These are phyloP conservation scores for Cassiopea xamachana DNA, from an alignment of 30 jellyfish, hydroid and myxozoan species.

Conservation along the genomic window DNA sequence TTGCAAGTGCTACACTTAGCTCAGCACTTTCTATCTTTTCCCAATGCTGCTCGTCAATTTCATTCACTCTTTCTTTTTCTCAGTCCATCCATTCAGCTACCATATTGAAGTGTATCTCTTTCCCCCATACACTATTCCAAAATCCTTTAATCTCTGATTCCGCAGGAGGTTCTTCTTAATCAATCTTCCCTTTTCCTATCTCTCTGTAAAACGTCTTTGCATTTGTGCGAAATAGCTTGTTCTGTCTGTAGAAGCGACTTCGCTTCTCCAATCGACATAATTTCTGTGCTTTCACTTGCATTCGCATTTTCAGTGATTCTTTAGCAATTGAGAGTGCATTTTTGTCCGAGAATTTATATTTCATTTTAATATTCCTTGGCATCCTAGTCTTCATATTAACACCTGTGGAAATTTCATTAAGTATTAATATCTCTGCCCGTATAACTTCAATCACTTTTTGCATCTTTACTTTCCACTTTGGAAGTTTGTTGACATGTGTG, in stretches of 20 bases:
- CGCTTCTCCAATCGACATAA: conserved; percentile 25
- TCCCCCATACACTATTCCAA: conserved; percentile 36
- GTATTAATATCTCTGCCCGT: conserved; percentile 16
- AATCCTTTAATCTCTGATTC: conserved; percentile 16
- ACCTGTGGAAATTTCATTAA: neutral
- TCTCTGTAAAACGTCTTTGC: conserved; percentile 47
- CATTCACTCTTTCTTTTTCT: neutral
- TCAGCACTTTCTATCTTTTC: neutral
- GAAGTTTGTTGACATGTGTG: neutral
- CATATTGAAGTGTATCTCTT: conserved; percentile 7
- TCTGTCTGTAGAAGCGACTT: conserved; percentile 22
- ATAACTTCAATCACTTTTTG: conserved; percentile 16
- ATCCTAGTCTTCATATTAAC: neutral
- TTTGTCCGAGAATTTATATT: neutral
- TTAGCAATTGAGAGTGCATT: neutral
- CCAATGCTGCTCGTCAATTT: conserved; percentile 13
- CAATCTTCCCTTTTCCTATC: conserved; percentile 25
- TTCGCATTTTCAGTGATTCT: conserved; percentile 25
- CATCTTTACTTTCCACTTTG: conserved; percentile 24
- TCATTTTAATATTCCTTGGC: neutral
- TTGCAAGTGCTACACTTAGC: neutral
- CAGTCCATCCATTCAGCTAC: conserved; percentile 21
- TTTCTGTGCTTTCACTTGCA: conserved; percentile 24
- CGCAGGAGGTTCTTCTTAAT: conserved; percentile 8
- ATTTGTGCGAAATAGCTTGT: conserved; percentile 13